A percentile compares a stretch with the other conserved stretches of the same genome.
Evolutionary conservation across 2,797 vertebrate species (phyloP).

Genomic region (Cryptoblepharus egeriae): DNA sequence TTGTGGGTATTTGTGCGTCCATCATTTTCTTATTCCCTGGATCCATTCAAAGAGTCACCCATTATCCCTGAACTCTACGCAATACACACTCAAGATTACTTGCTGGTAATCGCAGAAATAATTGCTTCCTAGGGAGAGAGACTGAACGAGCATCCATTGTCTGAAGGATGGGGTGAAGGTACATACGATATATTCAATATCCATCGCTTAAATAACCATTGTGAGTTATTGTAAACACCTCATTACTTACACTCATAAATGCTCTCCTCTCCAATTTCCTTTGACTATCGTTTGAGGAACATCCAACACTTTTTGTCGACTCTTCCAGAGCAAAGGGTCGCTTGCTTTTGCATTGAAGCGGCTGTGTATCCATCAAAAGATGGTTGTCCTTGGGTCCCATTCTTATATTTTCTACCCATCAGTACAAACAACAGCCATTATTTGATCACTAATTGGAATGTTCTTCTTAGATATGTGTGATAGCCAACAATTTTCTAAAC

Average conservation of each 20-base stretch:
- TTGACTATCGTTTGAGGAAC: too few relatives aligned
- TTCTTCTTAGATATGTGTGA: constrained; percentile 52
- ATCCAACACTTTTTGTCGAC: constrained; percentile 26
- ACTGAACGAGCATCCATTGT: constrained; percentile 38
- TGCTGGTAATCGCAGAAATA: constrained; percentile 26
- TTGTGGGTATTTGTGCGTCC: constrained; percentile 40
- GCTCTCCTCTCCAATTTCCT: constrained; percentile 53
- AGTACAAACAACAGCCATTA: constrained; percentile 49
- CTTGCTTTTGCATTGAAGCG: constrained; percentile 65
- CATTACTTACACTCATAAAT: constrained; percentile 36
- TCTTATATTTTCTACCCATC: constrained; percentile 60
- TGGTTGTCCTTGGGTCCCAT: constrained; percentile 54
- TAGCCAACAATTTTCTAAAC: constrained; percentile 54
- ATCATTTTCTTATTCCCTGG: constrained; percentile 29
- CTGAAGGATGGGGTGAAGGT: constrained; percentile 41
- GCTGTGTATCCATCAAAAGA: constrained; percentile 60
- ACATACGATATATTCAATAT: constrained; percentile 46
- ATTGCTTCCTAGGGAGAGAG: constrained; percentile 52
- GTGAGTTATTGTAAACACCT: constrained; percentile 45
- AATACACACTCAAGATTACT: background rate
- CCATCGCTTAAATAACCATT: constrained; percentile 53
- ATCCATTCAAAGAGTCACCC: constrained; percentile 22
- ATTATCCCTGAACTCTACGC: constrained; percentile 39
- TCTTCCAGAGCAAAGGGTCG: constrained; percentile 49
- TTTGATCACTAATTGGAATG: constrained; percentile 59